phyloP scores from a whole-genome alignment of 2,113 vertebrate genomes.

The Eulemur macaco region DNA sequence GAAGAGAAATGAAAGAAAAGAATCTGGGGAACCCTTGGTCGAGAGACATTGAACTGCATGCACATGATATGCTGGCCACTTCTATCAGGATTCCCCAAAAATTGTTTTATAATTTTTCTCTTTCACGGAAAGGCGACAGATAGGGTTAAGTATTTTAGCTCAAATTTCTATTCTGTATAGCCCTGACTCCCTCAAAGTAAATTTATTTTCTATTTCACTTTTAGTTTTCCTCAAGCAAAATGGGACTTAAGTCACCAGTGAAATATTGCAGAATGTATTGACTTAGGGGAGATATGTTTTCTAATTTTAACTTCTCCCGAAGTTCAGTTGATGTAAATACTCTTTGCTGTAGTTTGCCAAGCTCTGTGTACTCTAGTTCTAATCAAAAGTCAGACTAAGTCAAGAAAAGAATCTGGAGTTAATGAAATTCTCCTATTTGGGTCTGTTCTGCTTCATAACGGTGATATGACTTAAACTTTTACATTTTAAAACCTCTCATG shows the following conservation, averaged over 20 bases:
- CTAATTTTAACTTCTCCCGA: slow-evolving; percentile 42
- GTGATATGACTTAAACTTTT: neutral
- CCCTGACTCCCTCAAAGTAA: neutral
- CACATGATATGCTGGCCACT: neutral
- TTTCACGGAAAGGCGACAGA: neutral
- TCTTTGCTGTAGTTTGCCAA: neutral
- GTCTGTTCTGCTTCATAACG: neutral
- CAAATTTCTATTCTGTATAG: neutral
- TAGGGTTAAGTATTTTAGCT: slow-evolving; percentile 20
- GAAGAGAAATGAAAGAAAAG: neutral
- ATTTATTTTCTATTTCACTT: slow-evolving; percentile 34
- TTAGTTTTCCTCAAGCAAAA: slow-evolving; percentile 49
- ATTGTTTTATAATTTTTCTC: neutral
- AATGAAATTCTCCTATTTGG: neutral
- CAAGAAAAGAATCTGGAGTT: neutral
- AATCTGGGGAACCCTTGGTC: neutral
- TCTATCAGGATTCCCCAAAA: neutral
- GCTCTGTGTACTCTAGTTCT: neutral
- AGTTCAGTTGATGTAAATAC: neutral
- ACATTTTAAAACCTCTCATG: neutral
- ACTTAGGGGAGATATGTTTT: neutral
- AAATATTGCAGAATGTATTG: neutral
- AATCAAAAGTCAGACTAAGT: neutral
- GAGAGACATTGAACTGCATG: neutral
- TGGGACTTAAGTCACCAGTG: neutral